A percentile compares a stretch with the other conserved stretches of the same genome.
phyloP scores from a whole-genome alignment of 2,888 invertebrate species.

The Nipponacmea schrenckii region DNA sequence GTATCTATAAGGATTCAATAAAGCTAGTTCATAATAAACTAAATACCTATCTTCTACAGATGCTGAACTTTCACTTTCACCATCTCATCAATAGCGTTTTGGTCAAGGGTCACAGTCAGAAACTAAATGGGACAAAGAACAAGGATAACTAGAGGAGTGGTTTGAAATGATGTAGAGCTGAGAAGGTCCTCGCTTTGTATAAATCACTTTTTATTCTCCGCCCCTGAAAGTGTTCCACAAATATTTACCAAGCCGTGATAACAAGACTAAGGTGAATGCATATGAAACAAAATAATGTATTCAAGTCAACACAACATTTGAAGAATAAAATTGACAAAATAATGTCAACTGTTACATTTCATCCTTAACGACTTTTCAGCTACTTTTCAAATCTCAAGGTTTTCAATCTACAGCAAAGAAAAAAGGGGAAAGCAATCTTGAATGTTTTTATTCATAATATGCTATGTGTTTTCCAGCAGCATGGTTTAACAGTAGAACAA shows the following conservation, averaged over 20 bases:
- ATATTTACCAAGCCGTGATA: neutral
- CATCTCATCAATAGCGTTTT: conserved; percentile 3
- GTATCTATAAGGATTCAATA: neutral
- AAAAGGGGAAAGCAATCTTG: no score
- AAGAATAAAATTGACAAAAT: no score
- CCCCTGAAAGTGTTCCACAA: conserved; percentile 3
- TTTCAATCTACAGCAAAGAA: no score
- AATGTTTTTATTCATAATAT: no score
- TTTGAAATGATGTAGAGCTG: conserved; percentile 1
- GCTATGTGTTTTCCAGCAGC: no score
- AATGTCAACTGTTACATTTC: no score
- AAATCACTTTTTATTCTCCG: conserved; percentile 6
- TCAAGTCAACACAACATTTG: neutral
- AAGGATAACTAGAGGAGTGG: neutral
- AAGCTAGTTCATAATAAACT: neutral
- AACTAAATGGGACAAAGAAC: neutral
- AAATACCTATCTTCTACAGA: neutral
- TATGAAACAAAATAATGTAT: conserved; percentile 5
- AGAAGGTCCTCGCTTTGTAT: conserved; percentile 1
- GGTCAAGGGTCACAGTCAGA: neutral
- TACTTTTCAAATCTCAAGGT: no score
- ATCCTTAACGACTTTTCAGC: no score
- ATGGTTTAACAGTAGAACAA: no score
- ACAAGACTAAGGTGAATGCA: neutral
- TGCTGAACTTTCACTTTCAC: neutral